Conservation (phyloP, 2,113 vertebrate species). For the Carassius auratus region DNA sequence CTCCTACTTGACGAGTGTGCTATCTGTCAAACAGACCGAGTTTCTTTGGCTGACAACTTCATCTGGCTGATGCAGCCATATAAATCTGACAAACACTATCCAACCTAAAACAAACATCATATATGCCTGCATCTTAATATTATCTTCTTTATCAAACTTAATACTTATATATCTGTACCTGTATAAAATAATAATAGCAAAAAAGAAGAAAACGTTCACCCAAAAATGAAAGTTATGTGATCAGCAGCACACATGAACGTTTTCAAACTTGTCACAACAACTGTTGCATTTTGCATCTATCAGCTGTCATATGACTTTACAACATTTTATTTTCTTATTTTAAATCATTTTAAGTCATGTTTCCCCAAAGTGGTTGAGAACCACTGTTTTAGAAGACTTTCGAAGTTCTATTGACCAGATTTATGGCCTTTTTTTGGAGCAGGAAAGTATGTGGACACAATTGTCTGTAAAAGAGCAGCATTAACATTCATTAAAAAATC, state of each 20-base stretch:
- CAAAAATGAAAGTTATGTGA: conserved; percentile 9
- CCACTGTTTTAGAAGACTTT: neutral
- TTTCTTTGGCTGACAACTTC: conserved; percentile 69
- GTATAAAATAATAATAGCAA: conserved; percentile 59
- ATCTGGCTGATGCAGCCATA: conserved; percentile 79
- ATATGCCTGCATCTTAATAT: conserved; percentile 49
- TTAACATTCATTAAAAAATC: conserved; percentile 1
- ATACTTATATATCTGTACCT: conserved; percentile 51
- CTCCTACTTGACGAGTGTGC: conserved; percentile 56
- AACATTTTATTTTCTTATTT: neutral
- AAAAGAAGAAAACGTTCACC: conserved; percentile 40
- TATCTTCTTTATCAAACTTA: conserved; percentile 43
- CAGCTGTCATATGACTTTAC: neutral
- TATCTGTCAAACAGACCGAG: conserved; percentile 49
- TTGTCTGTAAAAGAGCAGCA: neutral
- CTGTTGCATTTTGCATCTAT: too few relatives aligned
- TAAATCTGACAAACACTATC: conserved; percentile 62
- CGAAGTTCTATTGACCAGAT: neutral
- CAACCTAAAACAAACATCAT: conserved; percentile 47
- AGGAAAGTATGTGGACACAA: neutral
- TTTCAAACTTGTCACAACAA: neutral
- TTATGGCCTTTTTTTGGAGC: neutral
- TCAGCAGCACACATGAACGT: neutral
- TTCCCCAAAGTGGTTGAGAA: too few relatives aligned
- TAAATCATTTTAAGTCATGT: neutral